phyloP scores from a whole-genome alignment of 2,113 vertebrate species.

The Oreochromis aureus region DNA sequence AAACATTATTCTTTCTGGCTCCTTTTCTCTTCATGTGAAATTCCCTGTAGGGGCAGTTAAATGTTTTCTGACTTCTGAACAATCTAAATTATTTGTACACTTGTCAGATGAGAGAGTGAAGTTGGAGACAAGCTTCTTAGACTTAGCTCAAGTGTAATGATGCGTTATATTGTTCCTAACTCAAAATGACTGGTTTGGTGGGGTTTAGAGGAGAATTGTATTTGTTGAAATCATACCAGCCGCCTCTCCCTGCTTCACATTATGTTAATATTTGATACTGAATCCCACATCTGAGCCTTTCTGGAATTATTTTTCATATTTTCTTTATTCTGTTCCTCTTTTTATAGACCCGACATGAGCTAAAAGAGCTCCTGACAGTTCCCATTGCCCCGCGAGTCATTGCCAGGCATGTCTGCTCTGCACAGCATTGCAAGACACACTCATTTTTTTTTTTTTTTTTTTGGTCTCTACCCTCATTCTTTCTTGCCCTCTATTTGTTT shows the following conservation, averaged over 20 bases:
- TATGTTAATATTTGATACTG: slow-evolving; percentile 32
- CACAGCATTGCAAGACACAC: background rate
- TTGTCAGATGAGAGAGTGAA: background rate
- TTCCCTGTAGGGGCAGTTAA: background rate
- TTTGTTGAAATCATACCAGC: background rate
- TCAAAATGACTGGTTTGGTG: background rate
- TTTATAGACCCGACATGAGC: slow-evolving; percentile 17
- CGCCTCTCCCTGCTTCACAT: background rate
- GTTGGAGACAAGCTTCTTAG: background rate
- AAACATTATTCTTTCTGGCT: background rate
- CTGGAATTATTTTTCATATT: slow-evolving; percentile 18
- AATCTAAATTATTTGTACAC: background rate
- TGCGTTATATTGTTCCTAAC: background rate
- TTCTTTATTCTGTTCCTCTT: background rate
- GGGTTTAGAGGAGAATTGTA: background rate
- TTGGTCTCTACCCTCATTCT: background rate
- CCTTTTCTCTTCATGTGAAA: background rate
- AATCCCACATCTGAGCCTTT: slow-evolving; percentile 18
- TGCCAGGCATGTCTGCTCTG: background rate
- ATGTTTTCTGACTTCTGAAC: background rate
- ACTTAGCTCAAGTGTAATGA: background rate
- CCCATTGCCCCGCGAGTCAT: slow-evolving; percentile 9
- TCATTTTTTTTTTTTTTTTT: slow-evolving; percentile 8
- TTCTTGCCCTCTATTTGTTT: slow-evolving; percentile 31
- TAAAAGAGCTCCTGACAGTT: slow-evolving; percentile 37